These are phyloP conservation scores for Tuberolachnus salignus DNA, from an alignment of 2,888 invertebrate genomes.

Conservation along the genomic window DNA sequence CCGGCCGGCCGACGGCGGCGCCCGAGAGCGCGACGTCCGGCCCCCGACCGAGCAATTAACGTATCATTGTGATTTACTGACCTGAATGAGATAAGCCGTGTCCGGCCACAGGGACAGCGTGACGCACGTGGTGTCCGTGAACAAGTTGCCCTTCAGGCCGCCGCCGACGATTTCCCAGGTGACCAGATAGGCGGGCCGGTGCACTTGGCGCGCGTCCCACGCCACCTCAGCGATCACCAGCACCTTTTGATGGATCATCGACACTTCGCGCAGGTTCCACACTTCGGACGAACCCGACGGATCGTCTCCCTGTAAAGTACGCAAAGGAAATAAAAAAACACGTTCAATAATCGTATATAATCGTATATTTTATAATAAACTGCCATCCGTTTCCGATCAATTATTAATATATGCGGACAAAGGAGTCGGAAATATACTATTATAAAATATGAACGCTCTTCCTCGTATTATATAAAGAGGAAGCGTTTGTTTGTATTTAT, in stretches of 20 bases:
- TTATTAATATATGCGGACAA: too few relatives aligned
- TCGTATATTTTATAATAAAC: background rate
- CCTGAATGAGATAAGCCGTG: slow-evolving; percentile 81
- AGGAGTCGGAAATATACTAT: too few relatives aligned
- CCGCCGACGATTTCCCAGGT: slow-evolving; percentile 85
- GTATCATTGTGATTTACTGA: slow-evolving; percentile 61
- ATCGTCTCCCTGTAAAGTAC: slow-evolving; percentile 27
- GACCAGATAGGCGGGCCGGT: slow-evolving; percentile 74
- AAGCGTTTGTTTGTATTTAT: too few relatives aligned
- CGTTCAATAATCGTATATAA: background rate
- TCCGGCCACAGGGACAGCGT: slow-evolving; percentile 82
- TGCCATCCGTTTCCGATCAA: background rate
- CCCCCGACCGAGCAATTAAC: slow-evolving; percentile 19
- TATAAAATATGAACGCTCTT: too few relatives aligned
- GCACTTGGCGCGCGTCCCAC: slow-evolving; percentile 69
- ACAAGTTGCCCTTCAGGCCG: slow-evolving; percentile 79
- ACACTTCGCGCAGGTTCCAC: slow-evolving; percentile 73
- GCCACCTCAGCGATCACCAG: slow-evolving; percentile 73
- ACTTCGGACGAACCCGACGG: slow-evolving; percentile 61
- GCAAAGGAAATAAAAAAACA: background rate
- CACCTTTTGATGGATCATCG: slow-evolving; percentile 74
- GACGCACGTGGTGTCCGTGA: slow-evolving; percentile 80
- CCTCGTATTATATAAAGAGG: too few relatives aligned
- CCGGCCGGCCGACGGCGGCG: background rate
- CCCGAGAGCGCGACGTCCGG: background rate